Conservation (phyloP, 1,140 invertebrate species). For the Drosophila lowei region DNA sequence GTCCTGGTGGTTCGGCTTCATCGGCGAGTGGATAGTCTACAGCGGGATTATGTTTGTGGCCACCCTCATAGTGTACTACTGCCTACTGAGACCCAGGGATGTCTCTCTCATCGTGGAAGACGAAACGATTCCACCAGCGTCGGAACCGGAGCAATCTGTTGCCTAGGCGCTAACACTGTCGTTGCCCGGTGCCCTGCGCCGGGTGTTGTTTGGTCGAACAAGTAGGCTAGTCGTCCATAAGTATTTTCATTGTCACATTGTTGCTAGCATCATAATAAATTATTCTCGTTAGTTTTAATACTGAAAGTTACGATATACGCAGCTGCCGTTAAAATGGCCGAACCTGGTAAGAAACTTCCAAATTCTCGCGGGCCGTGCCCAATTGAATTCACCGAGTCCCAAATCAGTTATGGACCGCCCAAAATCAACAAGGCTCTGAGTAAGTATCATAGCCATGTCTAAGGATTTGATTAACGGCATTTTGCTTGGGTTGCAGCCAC, state of each 20-base stretch:
- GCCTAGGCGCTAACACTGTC: constrained; percentile 29
- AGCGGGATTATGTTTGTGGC: constrained; percentile 84
- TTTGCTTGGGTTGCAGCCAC: constrained; percentile 45
- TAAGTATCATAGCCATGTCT: constrained; percentile 28
- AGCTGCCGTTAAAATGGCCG: constrained; percentile 12
- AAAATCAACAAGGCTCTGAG: constrained; percentile 54
- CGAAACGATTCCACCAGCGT: constrained; percentile 10
- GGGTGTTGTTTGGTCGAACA: constrained; percentile 33
- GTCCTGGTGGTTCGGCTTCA: constrained; percentile 86
- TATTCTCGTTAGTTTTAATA: constrained; percentile 55
- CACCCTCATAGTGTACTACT: constrained; percentile 85
- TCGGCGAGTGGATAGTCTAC: constrained; percentile 84
- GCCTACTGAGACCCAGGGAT: constrained; percentile 85
- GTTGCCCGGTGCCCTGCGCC: constrained; percentile 21
- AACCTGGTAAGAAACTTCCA: constrained; percentile 29
- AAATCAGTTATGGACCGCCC: constrained; percentile 51
- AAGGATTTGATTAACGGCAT: background rate
- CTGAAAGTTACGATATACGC: constrained; percentile 5
- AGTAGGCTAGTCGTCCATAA: constrained; percentile 21
- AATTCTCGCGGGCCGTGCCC: constrained; percentile 39
- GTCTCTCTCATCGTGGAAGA: constrained; percentile 83
- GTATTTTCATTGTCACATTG: constrained; percentile 19
- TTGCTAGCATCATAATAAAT: constrained; percentile 55
- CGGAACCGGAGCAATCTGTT: constrained; percentile 25
- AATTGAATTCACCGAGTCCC: constrained; percentile 43